Conservation (phyloP, 2,797 vertebrate species). For the Galago senegalensis region DNA sequence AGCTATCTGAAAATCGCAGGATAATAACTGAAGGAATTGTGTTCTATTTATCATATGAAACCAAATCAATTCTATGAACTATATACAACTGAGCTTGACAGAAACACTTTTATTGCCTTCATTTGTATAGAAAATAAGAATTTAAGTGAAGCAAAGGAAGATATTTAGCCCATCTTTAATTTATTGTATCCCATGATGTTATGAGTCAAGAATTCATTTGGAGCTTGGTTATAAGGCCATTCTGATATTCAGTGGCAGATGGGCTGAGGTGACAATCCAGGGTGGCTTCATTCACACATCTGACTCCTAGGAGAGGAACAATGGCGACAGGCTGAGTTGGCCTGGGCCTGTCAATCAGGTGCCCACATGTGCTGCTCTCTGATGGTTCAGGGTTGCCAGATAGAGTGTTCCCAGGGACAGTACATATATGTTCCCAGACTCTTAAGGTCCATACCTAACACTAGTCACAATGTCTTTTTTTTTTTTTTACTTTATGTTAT, state of each 20-base stretch:
- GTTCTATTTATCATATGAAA: neutral
- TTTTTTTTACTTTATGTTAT: neutral
- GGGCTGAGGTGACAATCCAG: neutral
- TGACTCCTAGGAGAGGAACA: neutral
- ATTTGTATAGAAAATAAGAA: neutral
- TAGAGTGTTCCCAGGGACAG: neutral
- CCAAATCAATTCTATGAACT: neutral
- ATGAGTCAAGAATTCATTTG: neutral
- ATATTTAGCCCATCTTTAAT: neutral
- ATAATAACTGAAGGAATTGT: neutral
- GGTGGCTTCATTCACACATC: neutral
- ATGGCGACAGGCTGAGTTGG: neutral
- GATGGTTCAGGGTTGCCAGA: neutral
- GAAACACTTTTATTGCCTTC: neutral
- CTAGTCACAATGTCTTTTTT: too few relatives aligned
- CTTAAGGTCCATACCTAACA: neutral
- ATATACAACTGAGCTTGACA: neutral
- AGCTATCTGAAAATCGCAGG: neutral
- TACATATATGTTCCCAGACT: neutral
- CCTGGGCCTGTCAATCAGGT: neutral
- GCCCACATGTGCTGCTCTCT: rapidly evolving
- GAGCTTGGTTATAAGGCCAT: neutral
- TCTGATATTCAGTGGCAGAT: neutral
- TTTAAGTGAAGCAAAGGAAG: neutral
- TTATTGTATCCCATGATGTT: neutral